Percentiles rank a stretch among this genome's conserved stretches.
phyloP scores from a whole-genome alignment of 2,113 vertebrate species.

The Cephalopholis sonnerati region DNA sequence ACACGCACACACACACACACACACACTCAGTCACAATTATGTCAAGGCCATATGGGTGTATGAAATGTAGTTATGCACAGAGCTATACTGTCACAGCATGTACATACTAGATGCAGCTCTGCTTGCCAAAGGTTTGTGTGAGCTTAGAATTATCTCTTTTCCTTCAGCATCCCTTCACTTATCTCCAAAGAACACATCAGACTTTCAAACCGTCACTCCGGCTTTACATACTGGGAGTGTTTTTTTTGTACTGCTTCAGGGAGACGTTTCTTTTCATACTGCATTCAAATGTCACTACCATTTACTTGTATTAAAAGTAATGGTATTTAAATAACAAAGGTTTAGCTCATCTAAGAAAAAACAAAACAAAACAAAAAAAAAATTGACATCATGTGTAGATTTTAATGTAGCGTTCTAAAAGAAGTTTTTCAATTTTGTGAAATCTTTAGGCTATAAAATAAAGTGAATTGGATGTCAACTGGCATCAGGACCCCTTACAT shows the following conservation, averaged over 20 bases:
- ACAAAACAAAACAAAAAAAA: neutral
- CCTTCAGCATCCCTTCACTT: constrained; percentile 17
- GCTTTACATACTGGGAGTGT: neutral
- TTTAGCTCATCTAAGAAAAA: neutral
- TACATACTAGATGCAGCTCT: neutral
- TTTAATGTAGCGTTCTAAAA: neutral
- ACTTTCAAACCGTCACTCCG: neutral
- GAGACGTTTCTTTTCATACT: neutral
- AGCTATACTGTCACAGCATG: neutral
- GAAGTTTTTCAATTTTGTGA: too few relatives aligned
- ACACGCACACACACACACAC: constrained; percentile 21
- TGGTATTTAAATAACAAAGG: neutral
- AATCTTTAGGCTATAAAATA: too few relatives aligned
- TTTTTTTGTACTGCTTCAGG: neutral
- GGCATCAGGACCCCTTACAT: too few relatives aligned
- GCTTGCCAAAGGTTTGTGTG: neutral
- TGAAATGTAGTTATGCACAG: neutral
- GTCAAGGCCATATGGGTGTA: neutral
- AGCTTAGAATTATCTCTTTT: constrained; percentile 25
- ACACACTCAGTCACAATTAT: neutral
- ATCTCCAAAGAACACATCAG: constrained; percentile 26
- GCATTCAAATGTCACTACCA: neutral
- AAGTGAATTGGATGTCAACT: too few relatives aligned
- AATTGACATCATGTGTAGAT: too few relatives aligned
- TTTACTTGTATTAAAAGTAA: too few relatives aligned